phyloP scores from a whole-genome alignment of 2,888 invertebrate genomes.

The Monochamus alternatus region DNA sequence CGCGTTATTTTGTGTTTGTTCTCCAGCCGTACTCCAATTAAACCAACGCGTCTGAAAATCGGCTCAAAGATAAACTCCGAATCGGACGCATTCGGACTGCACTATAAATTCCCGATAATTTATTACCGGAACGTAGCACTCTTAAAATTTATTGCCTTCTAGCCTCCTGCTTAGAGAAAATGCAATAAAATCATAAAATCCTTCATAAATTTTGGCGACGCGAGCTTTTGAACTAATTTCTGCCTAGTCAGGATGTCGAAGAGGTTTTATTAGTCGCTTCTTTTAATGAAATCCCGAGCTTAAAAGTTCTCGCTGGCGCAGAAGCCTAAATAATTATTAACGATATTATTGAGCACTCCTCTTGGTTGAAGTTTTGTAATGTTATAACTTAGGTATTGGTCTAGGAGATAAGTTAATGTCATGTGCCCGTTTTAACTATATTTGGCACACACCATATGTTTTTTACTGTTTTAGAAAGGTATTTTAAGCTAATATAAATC shows the following conservation, averaged over 20 bases:
- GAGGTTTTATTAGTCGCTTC: neutral
- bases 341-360: no score
- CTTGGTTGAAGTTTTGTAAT: no score
- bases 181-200: slow-evolving; percentile 28
- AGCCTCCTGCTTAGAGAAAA: slow-evolving; percentile 12
- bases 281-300: neutral
- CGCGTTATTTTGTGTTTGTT: slow-evolving; percentile 24
- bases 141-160: slow-evolving; percentile 20
- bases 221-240: slow-evolving; percentile 14
- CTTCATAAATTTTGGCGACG: slow-evolving; percentile 28
- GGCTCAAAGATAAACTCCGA: slow-evolving; percentile 21
- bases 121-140: slow-evolving; percentile 15
- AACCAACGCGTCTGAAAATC: slow-evolving; percentile 26
- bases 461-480: no score
- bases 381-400: no score
- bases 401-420: no score
- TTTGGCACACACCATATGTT: no score
- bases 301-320: no score
- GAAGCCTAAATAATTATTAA: no score
- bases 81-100: neutral
- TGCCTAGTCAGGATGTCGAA: neutral
- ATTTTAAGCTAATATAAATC: no score
- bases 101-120: slow-evolving; percentile 26
- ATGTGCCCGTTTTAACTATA: no score
- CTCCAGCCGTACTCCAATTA: slow-evolving; percentile 24